Conservation (phyloP, 2,888 invertebrate species). For the Sinopyrophorus schimmeli region DNA sequence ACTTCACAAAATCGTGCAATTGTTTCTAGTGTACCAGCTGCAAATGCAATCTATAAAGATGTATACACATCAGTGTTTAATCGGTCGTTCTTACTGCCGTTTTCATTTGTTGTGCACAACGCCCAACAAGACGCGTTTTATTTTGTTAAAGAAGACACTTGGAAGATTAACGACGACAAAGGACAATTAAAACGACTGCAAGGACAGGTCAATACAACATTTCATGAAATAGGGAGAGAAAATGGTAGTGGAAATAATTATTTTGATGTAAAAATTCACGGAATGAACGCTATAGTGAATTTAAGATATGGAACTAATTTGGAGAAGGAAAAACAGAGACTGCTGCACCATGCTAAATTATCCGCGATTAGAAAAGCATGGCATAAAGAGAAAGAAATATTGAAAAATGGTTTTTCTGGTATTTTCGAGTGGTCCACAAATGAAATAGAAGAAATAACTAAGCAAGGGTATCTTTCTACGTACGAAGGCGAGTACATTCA, state of each 20-base stretch:
- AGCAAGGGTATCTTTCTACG: conserved; percentile 78
- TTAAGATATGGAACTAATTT: conserved; percentile 92
- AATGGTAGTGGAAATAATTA: conserved; percentile 73
- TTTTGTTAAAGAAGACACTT: conserved; percentile 89
- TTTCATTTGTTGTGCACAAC: conserved; percentile 85
- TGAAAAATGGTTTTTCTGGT: conserved; percentile 76
- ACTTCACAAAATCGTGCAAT: conserved; percentile 79
- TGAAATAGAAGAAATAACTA: conserved; percentile 87
- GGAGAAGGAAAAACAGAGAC: conserved; percentile 84
- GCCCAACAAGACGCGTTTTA: conserved; percentile 91
- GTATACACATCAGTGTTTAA: conserved; percentile 93
- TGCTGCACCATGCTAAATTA: conserved; percentile 87
- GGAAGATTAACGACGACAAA: conserved; percentile 87
- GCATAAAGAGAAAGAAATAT: conserved; percentile 86
- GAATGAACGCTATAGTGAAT: conserved; percentile 87
- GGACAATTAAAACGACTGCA: conserved; percentile 87
- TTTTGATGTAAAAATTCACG: conserved; percentile 88
- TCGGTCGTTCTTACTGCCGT: conserved; percentile 82
- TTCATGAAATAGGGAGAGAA: conserved; percentile 79
- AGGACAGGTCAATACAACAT: conserved; percentile 88
- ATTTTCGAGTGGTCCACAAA: conserved; percentile 83
- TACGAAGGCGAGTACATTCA: conserved; percentile 93
- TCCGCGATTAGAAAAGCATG: conserved; percentile 89
- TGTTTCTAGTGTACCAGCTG: conserved; percentile 84
- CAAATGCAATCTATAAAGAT: conserved; percentile 88